Evolutionary conservation across 2,113 vertebrate genomes (phyloP).

Genomic region (Apodemus sylvaticus): DNA sequence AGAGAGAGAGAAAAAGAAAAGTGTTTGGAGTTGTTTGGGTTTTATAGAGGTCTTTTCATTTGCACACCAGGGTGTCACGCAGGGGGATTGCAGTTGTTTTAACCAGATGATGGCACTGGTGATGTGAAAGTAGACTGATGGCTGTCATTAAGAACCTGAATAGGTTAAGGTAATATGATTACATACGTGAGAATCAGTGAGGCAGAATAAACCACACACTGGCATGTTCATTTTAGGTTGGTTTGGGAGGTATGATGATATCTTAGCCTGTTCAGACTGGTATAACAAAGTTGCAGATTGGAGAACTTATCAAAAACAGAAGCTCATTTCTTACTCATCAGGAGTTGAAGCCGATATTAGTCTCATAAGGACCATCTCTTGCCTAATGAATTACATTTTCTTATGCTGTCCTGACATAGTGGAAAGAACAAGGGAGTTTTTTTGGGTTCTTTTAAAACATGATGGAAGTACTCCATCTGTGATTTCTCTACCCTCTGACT

Average conservation of each 20-base stretch:
- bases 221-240: neutral
- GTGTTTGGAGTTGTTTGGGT: neutral
- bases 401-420: neutral
- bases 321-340: neutral
- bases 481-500: neutral
- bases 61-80: neutral
- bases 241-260: neutral
- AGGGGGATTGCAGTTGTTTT: neutral
- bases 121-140: neutral
- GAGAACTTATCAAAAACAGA: neutral
- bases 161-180: neutral
- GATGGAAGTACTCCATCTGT: neutral
- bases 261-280: neutral
- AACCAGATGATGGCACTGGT: neutral
- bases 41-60: slow-evolving; percentile 39
- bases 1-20: neutral
- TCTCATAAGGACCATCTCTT: neutral
- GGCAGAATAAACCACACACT: neutral
- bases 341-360: neutral
- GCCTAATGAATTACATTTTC: neutral
- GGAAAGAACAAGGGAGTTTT: neutral
- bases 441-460: neutral
- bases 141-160: neutral
- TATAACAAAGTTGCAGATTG: neutral
- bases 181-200: neutral